Base-by-base conservation (phyloP, 64 coral and sea anemone genomes). In the Montipora capricornis region DNA sequence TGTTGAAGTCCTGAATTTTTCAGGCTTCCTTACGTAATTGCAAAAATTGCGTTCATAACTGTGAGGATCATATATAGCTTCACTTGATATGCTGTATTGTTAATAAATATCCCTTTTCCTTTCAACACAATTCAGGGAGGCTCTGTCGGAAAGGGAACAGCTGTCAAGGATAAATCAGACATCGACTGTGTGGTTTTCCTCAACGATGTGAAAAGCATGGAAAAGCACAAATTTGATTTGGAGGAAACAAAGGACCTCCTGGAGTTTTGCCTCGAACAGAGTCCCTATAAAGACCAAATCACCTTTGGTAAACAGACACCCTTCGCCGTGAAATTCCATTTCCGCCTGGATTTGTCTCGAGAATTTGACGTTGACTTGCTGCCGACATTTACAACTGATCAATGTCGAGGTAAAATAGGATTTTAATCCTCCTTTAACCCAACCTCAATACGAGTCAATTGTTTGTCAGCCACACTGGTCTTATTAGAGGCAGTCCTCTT, bases 151-250 rank as follows among this genome's bases (percentile, higher is more conserved):
- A 92, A 92, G 76, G 81, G 90, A 2, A 92, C 90, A 24, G 90
- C 90, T 61, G 48, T 92, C 3, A 83, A 85, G 84, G 91, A 64
- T 24, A 87, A 79, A 52, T 52, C 83, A 87, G 91, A 93, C 24
- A 77, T 93, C 46, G 91, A 93, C 47, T 87, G 83, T 76, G 82
- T 93, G 26, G 1, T 93, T 59, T 24, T 93, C 67, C 29, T 93
- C 11, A 88, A 87, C 70, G 19, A 80, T 20, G 46, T 88, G 11
- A 29, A 88, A 69, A 61, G n/a, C 52, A 84, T 49, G 44, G n/a
- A 80, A 80, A 52, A 93, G 7, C 83, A 79, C 44, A 70, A 69
- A 80, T 0, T 0, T 19, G 52, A 80, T 11, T 14, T 80, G 20
- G 1, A 37, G 29, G 0, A 37, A 0, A 37, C 44, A 46, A 78